Base-by-base conservation (phyloP, 2,113 vertebrate genomes). In the Elanus axillaris region DNA sequence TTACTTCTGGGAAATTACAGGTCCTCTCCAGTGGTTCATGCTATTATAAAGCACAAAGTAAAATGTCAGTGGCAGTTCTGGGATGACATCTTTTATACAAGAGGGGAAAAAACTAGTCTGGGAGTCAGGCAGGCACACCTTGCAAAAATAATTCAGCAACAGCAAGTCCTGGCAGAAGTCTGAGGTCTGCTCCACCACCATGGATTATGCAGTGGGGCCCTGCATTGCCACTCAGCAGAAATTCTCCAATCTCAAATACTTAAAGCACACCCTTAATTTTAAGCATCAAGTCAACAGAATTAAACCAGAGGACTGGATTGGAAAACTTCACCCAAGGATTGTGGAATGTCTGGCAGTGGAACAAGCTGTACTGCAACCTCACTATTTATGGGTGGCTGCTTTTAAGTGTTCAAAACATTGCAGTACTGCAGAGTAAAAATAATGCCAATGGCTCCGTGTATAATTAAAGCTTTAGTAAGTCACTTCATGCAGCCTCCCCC, bases 341-440 rank as follows among this genome's bases (percentile, higher is more conserved):
- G 56, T 90, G 90, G 90, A 96, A 87, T 89, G 88, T 55, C 82
- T 94, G 91, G 83, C 90, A 86, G 59, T 36, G 34, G 84, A 93
- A 95, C 91, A 82, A 87, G 73, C 52, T 91, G 77, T 96, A 43
- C 96, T 75, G 86, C 62, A 67, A n/a, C 92, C 94, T 88, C 90
- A 94, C 95, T 93, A 80, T 95, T 94, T 96, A 97, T 92, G 79
- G 52, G 76, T 80, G 66, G 52, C 58, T 94, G 86, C 75, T 92
- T 59, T 80, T 78, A 52, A 95, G 48, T 3, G 10, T 78, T 91
- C 90, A 92, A 96, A 96, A 92, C 26, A 59, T 91, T 63, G 56
- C 81, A 90, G 77, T 42, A 36, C 89, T 87, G 40, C 47, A 78
- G 84, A 81, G 69, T 87, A 93, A 91, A 97, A 96, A 95, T 96